A percentile compares a stretch with the other conserved stretches of the same genome.
phyloP scores from a whole-genome alignment of 2,113 vertebrate species.

The Vimba vimba region DNA sequence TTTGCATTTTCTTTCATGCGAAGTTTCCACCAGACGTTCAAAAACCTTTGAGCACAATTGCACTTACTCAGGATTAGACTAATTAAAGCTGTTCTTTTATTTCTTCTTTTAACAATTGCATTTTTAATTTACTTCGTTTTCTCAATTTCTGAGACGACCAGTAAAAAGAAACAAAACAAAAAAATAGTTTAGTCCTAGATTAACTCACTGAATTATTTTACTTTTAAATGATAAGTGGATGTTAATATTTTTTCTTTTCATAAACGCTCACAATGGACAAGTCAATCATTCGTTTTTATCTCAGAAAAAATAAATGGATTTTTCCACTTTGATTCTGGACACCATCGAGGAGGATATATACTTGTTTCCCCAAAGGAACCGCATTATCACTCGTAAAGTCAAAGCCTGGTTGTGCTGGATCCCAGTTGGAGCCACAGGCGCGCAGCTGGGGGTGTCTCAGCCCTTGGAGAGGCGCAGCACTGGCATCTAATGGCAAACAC shows the following conservation, averaged over 20 bases:
- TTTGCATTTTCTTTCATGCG: constrained; percentile 1
- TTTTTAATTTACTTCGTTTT: not conserved
- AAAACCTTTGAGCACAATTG: constrained; percentile 16
- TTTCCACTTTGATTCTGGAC: not conserved
- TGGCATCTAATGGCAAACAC: constrained; percentile 85
- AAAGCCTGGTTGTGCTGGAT: constrained; percentile 51
- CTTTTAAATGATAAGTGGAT: not conserved
- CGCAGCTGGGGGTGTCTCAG: constrained; percentile 78
- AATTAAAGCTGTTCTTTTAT: not conserved
- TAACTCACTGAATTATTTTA: not conserved
- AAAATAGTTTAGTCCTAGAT: not conserved
- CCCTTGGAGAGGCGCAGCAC: constrained; percentile 61
- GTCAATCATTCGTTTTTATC: not conserved
- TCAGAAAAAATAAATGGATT: not conserved
- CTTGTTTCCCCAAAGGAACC: not conserved
- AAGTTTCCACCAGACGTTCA: not conserved
- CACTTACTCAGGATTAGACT: not conserved
- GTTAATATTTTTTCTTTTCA: not conserved
- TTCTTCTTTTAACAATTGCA: not conserved
- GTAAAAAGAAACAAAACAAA: not conserved
- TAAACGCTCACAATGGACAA: not conserved
- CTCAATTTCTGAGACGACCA: not conserved
- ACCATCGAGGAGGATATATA: constrained; percentile 38
- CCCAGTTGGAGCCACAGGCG: constrained; percentile 67
- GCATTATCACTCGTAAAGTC: not conserved